A percentile compares a stretch with the other conserved stretches of the same genome.
Conservation (phyloP, 2,888 invertebrate genomes). For the Anaspis maculata region DNA sequence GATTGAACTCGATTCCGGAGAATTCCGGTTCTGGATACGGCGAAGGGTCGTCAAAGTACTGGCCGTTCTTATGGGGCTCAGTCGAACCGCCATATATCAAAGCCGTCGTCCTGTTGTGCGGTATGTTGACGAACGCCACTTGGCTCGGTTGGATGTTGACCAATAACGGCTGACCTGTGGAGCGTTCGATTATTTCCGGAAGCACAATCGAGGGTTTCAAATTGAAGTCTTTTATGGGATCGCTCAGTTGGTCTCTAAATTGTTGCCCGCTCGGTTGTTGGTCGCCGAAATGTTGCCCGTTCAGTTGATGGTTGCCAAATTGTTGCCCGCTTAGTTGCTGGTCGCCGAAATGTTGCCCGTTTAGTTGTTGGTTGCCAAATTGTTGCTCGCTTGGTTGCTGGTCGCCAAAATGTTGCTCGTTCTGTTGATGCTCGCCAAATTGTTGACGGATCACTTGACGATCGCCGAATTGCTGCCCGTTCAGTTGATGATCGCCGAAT, state of each 20-base stretch:
- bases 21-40: constrained; percentile 62
- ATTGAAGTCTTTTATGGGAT: constrained; percentile 19
- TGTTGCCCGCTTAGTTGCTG: too few species aligned
- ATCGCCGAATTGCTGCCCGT: too few species aligned
- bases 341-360: too few species aligned
- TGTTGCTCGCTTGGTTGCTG: too few species aligned
- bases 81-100: constrained; percentile 65
- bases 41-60: constrained; percentile 69
- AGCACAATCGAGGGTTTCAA: constrained; percentile 32
- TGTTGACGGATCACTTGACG: too few species aligned
- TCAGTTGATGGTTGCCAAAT: too few species aligned
- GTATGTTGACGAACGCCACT: constrained; percentile 70
- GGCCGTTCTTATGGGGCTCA: constrained; percentile 66
- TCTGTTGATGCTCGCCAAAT: too few species aligned
- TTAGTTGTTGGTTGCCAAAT: too few species aligned
- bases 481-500: too few species aligned
- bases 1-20: constrained; percentile 44
- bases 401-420: too few species aligned
- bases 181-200: constrained; percentile 51
- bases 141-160: constrained; percentile 78
- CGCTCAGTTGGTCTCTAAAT: constrained; percentile 10
- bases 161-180: constrained; percentile 59
- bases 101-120: constrained; percentile 63
- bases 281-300: too few species aligned
- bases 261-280: too few species aligned